A percentile compares a stretch with the other conserved stretches of the same genome.
Evolutionary conservation across 2,113 vertebrate species (phyloP).

Genomic region (Atrichornis clamosus): DNA sequence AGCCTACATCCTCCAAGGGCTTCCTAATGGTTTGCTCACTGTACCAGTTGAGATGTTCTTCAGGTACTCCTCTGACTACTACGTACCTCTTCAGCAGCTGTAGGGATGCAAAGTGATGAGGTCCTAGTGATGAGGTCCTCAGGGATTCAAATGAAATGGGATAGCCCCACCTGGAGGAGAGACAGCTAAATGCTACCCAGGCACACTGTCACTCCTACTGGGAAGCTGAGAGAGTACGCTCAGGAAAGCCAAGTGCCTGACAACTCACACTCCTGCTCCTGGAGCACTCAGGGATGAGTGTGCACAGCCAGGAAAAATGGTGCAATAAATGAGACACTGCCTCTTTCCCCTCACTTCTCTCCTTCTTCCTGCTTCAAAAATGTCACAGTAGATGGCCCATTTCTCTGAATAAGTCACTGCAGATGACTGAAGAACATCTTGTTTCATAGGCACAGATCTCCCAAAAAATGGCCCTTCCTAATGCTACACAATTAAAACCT

Average conservation of each 20-base stretch:
- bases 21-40: neutral
- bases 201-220: neutral
- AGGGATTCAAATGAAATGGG: slow-evolving; percentile 25
- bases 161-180: slow-evolving; percentile 61
- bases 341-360: neutral
- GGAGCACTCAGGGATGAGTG: neutral
- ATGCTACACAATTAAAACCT: neutral
- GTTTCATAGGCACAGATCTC: neutral
- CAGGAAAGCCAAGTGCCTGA: neutral
- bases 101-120: neutral
- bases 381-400: neutral
- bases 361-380: neutral
- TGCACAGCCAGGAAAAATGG: neutral
- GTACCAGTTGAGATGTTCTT: neutral
- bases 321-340: neutral
- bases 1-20: neutral
- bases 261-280: neutral
- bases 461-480: neutral
- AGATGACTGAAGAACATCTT: neutral
- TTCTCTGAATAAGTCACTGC: neutral
- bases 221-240: neutral
- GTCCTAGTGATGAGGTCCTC: neutral
- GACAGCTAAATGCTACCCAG: neutral
- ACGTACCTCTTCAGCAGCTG: neutral
- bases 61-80: neutral